Conservation (phyloP, 2,113 vertebrate genomes). For the Hippocampus barbouri region DNA sequence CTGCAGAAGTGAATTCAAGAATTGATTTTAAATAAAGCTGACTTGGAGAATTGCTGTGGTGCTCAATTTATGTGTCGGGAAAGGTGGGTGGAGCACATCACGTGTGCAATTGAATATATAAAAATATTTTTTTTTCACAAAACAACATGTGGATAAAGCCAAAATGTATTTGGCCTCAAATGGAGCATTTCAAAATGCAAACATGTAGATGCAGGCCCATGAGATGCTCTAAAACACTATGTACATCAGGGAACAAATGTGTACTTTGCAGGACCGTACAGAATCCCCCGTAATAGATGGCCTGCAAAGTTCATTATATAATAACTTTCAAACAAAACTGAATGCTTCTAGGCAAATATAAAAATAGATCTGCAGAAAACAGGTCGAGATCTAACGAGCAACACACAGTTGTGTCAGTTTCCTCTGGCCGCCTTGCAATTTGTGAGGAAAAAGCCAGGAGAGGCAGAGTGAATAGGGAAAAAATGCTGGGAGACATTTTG, state of each 20-base stretch:
- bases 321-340: conserved; percentile 40
- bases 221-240: conserved; percentile 63
- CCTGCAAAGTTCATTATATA: conserved; percentile 22
- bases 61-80: background rate
- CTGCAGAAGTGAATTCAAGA: conserved; percentile 39
- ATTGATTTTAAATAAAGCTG: conserved; percentile 8
- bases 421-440: conserved; percentile 6
- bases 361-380: conserved; percentile 66
- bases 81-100: background rate
- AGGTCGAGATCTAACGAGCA: background rate
- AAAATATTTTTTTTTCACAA: background rate
- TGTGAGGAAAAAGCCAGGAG: conserved; percentile 17
- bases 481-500: conserved; percentile 23
- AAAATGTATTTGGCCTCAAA: background rate
- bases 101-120: too few relatives aligned
- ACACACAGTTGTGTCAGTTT: conserved; percentile 19
- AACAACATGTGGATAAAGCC: background rate
- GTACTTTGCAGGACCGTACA: conserved; percentile 43
- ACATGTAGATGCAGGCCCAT: background rate
- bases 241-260: conserved; percentile 54
- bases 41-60: background rate
- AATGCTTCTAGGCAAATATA: conserved; percentile 45
- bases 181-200: background rate
- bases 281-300: conserved; percentile 32
- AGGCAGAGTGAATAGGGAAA: conserved; percentile 24